These are phyloP conservation scores for Heliocidaris tuberculata DNA, from an alignment of 35 echinoderm and acorn worm species.

Conservation along the genomic window DNA sequence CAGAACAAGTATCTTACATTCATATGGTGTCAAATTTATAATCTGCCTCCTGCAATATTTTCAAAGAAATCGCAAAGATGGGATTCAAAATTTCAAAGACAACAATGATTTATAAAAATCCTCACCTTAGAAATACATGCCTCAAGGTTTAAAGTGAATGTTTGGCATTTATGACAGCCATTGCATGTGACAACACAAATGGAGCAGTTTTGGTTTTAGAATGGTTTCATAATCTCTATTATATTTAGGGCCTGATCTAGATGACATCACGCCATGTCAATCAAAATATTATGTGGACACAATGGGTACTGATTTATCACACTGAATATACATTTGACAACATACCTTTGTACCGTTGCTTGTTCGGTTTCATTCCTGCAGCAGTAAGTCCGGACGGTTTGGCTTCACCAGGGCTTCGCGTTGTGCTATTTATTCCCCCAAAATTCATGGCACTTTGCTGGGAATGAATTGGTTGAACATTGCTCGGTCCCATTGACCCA, in stretches of 20 bases:
- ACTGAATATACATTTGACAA: not conserved
- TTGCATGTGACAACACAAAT: too few relatives aligned
- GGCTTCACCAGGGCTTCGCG: constrained; percentile 38
- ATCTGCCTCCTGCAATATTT: too few relatives aligned
- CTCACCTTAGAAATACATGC: too few relatives aligned
- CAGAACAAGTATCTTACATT: too few relatives aligned
- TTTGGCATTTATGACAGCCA: too few relatives aligned
- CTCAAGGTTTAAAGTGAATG: too few relatives aligned
- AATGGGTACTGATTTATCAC: not conserved
- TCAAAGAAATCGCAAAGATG: too few relatives aligned
- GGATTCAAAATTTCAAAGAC: too few relatives aligned
- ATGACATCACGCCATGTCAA: not conserved
- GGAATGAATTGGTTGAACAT: constrained; percentile 39
- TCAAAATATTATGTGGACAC: constrained; percentile 17
- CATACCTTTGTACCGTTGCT: constrained; percentile 48
- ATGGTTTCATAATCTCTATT: not conserved
- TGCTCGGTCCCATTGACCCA: constrained; percentile 17
- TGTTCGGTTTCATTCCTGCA: constrained; percentile 31
- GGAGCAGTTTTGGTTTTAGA: too few relatives aligned
- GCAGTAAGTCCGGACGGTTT: constrained; percentile 44
- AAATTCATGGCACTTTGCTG: constrained; percentile 50
- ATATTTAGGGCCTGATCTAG: not conserved
- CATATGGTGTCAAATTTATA: too few relatives aligned
- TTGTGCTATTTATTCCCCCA: constrained; percentile 44
- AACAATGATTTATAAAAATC: too few relatives aligned